A percentile compares a stretch with the other conserved stretches of the same genome.
Conservation (phyloP, 2,888 invertebrate species). For the Nephrotoma guestfalica region DNA sequence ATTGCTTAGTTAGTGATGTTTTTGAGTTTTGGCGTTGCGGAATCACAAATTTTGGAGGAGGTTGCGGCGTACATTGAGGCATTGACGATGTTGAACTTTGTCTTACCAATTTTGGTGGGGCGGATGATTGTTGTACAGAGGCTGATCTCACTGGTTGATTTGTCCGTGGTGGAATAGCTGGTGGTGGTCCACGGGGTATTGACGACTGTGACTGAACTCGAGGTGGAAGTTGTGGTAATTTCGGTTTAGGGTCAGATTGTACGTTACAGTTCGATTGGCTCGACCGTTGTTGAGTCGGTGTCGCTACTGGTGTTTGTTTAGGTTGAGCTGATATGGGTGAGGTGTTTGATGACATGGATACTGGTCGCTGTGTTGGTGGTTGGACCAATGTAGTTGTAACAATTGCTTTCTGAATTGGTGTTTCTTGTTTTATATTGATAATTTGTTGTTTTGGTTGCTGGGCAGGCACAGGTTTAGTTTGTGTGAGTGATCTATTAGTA, state of each 20-base stretch:
- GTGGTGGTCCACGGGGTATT: constrained; percentile 24
- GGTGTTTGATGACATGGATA: background rate
- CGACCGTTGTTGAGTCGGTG: constrained; percentile 11
- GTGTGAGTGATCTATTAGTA: background rate
- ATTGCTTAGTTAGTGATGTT: constrained; percentile 15
- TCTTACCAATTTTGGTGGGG: constrained; percentile 19
- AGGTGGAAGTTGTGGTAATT: constrained; percentile 28
- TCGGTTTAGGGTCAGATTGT: constrained; percentile 1
- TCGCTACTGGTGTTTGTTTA: background rate
- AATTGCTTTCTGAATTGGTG: constrained; percentile 28
- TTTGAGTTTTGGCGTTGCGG: constrained; percentile 23
- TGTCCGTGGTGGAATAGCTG: constrained; percentile 31
- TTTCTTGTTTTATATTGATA: constrained; percentile 26
- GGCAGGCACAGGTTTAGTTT: background rate
- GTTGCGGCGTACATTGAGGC: constrained; percentile 29
- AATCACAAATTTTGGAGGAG: constrained; percentile 31
- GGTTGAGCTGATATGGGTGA: constrained; percentile 12
- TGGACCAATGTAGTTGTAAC: constrained; percentile 30
- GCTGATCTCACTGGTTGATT: constrained; percentile 22
- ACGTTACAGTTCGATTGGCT: constrained; percentile 3
- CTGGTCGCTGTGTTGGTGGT: constrained; percentile 17
- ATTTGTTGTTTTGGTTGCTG: constrained; percentile 20
- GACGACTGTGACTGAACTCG: constrained; percentile 27
- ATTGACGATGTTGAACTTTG: constrained; percentile 30
- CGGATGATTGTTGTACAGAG: constrained; percentile 21